These are phyloP conservation scores for Vireo altiloquus DNA, from an alignment of 2,113 vertebrate species.

Conservation along the genomic window DNA sequence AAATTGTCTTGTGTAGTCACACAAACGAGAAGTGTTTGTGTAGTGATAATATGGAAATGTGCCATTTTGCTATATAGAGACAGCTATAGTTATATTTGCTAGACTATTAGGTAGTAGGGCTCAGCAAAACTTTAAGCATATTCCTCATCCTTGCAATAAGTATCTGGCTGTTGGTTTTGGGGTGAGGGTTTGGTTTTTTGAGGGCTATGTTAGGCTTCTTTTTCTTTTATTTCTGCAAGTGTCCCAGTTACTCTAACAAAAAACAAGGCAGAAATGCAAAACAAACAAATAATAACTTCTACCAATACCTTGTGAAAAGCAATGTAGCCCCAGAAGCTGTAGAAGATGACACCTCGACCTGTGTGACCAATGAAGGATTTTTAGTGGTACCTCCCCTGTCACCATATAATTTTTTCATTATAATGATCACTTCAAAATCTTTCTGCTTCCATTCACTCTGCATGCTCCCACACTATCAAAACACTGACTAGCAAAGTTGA, in stretches of 20 bases:
- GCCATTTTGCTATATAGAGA: background rate
- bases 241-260: background rate
- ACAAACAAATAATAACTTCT: background rate
- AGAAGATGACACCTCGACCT: background rate
- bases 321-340: background rate
- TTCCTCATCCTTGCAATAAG: background rate
- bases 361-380: background rate
- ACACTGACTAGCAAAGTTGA: rapidly evolving
- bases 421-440: background rate
- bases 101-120: background rate
- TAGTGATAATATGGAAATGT: background rate
- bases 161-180: rapidly evolving
- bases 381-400: background rate
- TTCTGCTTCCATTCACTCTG: background rate
- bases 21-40: rapidly evolving
- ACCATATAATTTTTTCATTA: background rate
- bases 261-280: background rate
- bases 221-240: background rate
- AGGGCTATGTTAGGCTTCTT: rapidly evolving
- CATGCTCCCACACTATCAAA: background rate
- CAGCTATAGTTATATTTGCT: background rate
- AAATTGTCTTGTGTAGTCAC: background rate
- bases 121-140: background rate
- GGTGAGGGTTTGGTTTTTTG: background rate
- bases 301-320: background rate